Conservation (phyloP, 2,888 invertebrate genomes). For the Chouioia cunea region DNA sequence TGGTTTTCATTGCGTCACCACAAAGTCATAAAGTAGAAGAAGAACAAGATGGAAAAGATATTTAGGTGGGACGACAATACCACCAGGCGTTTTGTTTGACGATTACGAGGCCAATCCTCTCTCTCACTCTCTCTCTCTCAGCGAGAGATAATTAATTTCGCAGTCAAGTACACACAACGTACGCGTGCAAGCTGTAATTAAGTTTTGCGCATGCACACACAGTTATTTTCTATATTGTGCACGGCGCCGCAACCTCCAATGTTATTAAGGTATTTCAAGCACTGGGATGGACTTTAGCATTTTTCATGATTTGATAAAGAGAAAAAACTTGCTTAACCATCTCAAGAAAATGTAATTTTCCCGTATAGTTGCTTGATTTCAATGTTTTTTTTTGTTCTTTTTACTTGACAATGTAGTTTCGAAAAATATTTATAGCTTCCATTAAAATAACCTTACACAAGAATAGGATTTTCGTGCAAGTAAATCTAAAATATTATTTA, state of each 20-base stretch:
- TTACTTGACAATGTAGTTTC: too few relatives aligned
- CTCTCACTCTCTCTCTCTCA: too few relatives aligned
- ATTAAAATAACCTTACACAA: too few relatives aligned
- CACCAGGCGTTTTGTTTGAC: neutral
- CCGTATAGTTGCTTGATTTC: too few relatives aligned
- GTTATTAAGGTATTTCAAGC: slow-evolving; percentile 38
- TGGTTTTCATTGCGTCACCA: neutral
- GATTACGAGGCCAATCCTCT: slow-evolving; percentile 43
- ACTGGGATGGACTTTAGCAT: slow-evolving; percentile 8
- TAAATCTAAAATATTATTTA: too few relatives aligned
- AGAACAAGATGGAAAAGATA: too few relatives aligned
- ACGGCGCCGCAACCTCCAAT: slow-evolving; percentile 11
- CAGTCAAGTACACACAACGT: slow-evolving; percentile 21
- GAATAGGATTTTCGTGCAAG: too few relatives aligned
- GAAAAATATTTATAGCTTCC: too few relatives aligned
- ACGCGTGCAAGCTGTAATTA: slow-evolving; percentile 30
- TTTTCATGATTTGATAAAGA: slow-evolving; percentile 40
- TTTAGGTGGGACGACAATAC: too few relatives aligned
- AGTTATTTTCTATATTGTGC: slow-evolving; percentile 39
- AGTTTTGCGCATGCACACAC: slow-evolving; percentile 21
- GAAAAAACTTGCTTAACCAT: slow-evolving; percentile 24
- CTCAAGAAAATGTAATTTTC: neutral
- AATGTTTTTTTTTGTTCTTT: too few relatives aligned
- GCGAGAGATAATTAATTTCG: slow-evolving; percentile 45
- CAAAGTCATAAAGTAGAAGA: neutral